Base-by-base conservation (phyloP, 2,888 invertebrate species). In the Myopa tessellatipennis region DNA sequence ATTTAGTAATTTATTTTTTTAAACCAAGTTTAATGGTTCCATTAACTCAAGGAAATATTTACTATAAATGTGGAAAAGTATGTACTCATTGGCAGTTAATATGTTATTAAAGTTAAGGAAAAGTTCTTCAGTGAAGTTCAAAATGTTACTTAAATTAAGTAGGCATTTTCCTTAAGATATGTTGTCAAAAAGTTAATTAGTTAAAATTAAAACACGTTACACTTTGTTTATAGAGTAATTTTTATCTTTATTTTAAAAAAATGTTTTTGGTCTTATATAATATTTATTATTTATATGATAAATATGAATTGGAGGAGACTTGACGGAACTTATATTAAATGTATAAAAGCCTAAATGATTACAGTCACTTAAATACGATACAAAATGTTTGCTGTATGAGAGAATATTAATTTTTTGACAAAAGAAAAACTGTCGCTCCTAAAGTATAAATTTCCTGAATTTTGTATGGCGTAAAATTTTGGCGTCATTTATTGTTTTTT, bases 41-140 rank as follows among this genome's bases (percentile, higher is more conserved):
- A 4, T 40, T 40, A 40, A 8, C 40, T 40, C 40, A 40, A 40
- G 40, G 4, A 40, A 40, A 40, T 40, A 6, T 40, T 40, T 40
- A 58, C 58, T 58, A 58, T 58, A 58, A 58, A 58, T 58, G 58
- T 58, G 58, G n/a, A 58, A 58, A 58, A 50, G n/a, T 58, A 4
- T 58, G 58, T 58, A 6, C 58, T 58, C 58, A 58, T 58, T 58
- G 58, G 58, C 58, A 58, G 58, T 58, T 8, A 58, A 58, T 58
- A 58, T 58, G 4, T 58, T 14, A 58, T 6, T 58, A 16, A 5
- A 58, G 58, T 58, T 58, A 58, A n/a, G 58, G 4, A 58, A n/a
- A 8, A 14, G 16, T 58, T 58, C n/a, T 58, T 16, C 4, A 58
- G 58, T 58, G 6, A 58, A 58, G 58, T 50, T 50, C 12, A 50